Percentiles rank a stretch among this genome's conserved stretches.
These are phyloP conservation scores for Gymnosoma rotundatum DNA, from an alignment of 2,888 invertebrate species.

Conservation along the genomic window DNA sequence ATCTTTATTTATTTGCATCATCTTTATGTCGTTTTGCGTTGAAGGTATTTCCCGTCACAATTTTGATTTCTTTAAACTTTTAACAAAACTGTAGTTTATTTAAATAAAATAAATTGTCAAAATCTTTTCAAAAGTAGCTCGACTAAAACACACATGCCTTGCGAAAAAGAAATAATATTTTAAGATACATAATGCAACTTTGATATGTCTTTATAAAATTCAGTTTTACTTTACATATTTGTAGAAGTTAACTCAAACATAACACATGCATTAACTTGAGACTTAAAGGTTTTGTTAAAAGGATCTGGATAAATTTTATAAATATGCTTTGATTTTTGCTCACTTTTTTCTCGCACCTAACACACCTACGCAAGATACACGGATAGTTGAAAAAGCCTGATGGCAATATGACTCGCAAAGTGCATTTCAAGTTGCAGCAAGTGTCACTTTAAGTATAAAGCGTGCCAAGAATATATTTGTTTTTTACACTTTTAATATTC, in stretches of 20 bases:
- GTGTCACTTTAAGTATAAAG: constrained; percentile 68
- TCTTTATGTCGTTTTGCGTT: neutral
- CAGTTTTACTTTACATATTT: constrained; percentile 33
- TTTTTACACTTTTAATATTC: constrained; percentile 7
- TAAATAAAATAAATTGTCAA: constrained; percentile 46
- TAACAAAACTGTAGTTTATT: constrained; percentile 36
- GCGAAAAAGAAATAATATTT: constrained; percentile 22
- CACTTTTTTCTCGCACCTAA: neutral
- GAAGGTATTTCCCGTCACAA: constrained; percentile 50
- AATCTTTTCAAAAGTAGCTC: constrained; percentile 35
- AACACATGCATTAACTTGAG: neutral
- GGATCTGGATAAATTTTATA: constrained; percentile 34
- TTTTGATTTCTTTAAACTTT: constrained; percentile 46
- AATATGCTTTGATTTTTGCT: constrained; percentile 48
- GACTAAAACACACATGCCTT: constrained; percentile 50
- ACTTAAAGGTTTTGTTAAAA: constrained; percentile 36
- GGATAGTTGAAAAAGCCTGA: constrained; percentile 32
- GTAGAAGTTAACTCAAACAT: neutral
- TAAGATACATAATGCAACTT: constrained; percentile 67
- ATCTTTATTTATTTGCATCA: neutral
- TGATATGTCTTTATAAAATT: constrained; percentile 65
- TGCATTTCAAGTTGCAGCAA: constrained; percentile 71
- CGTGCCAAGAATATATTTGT: constrained; percentile 62
- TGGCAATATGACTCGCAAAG: constrained; percentile 70
- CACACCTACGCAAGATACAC: constrained; percentile 18